A percentile compares a stretch with the other conserved stretches of the same genome.
Evolutionary conservation across 2,888 invertebrate genomes (phyloP).

Genomic region (Eristalinus sepulchralis): DNA sequence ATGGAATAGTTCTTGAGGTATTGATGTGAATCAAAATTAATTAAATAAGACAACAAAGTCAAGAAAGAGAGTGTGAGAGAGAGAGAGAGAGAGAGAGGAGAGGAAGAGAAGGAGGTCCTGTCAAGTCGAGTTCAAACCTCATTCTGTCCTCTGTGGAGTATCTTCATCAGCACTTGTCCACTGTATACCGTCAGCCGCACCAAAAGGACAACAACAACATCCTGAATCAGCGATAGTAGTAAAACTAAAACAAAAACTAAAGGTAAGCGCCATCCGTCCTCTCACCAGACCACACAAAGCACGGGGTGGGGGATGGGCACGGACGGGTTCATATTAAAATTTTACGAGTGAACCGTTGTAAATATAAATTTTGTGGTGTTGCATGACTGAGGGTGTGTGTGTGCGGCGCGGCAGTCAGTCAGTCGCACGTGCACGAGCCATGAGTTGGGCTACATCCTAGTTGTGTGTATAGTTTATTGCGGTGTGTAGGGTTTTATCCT

Average conservation of each 20-base stretch:
- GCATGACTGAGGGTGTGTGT: constrained; percentile 13
- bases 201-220: constrained; percentile 40
- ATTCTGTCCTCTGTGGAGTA: background rate
- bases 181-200: background rate
- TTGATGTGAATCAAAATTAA: constrained; percentile 58
- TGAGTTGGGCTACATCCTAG: background rate
- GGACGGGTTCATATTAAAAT: constrained; percentile 58
- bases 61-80: constrained; percentile 36
- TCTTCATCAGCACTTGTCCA: constrained; percentile 29
- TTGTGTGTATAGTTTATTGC: constrained; percentile 47
- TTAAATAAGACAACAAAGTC: constrained; percentile 24
- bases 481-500: constrained; percentile 29
- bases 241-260: constrained; percentile 35
- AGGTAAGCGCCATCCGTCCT: constrained; percentile 52
- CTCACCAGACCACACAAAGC: background rate
- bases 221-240: constrained; percentile 63
- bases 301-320: constrained; percentile 3
- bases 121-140: background rate
- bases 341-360: constrained; percentile 61
- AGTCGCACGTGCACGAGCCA: background rate
- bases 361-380: constrained; percentile 49
- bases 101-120: background rate
- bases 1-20: background rate
- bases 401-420: background rate
- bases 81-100: too few relatives aligned